Conservation (phyloP, 2,113 vertebrate species). For the Pteropus alecto region DNA sequence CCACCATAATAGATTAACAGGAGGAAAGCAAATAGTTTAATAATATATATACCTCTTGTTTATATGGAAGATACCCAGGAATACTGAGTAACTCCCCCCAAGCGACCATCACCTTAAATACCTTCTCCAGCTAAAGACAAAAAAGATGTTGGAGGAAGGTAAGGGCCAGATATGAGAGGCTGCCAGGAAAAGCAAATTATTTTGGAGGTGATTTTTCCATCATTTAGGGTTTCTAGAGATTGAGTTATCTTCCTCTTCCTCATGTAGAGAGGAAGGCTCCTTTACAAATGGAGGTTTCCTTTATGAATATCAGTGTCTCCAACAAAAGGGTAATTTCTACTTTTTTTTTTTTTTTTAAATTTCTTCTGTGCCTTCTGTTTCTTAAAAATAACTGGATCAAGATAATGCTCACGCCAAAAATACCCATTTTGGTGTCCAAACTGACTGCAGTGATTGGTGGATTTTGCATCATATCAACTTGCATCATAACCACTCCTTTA, state of each 20-base stretch:
- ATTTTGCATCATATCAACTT: neutral
- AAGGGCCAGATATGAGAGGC: neutral
- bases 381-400: neutral
- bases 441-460: neutral
- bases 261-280: neutral
- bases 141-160: neutral
- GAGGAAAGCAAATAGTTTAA: neutral
- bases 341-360: neutral
- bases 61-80: neutral
- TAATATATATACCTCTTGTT: neutral
- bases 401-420: neutral
- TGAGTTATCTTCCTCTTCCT: neutral
- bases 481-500: neutral
- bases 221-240: neutral
- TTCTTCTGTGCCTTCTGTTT: neutral
- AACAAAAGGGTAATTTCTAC: neutral
- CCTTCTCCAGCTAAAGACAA: neutral
- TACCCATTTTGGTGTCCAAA: neutral
- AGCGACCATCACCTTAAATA: neutral
- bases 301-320: neutral
- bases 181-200: neutral
- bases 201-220: neutral
- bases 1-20: neutral
- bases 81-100: neutral
- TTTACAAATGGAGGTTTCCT: neutral